A percentile compares a stretch with the other conserved stretches of the same genome.
Conservation (phyloP, 2,113 vertebrate species). For the Pelmatolapia mariae region DNA sequence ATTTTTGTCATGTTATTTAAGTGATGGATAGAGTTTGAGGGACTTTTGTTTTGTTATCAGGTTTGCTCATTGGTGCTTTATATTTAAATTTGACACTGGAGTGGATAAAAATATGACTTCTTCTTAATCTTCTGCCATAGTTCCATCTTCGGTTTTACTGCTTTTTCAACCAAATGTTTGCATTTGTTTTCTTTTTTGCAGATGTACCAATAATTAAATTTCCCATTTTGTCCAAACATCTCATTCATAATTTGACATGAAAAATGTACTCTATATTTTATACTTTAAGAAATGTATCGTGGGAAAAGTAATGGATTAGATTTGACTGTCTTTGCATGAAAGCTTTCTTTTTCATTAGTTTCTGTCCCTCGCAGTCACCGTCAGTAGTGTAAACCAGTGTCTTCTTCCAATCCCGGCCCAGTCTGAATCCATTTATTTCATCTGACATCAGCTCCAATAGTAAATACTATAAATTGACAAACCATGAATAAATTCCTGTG, state of each 20-base stretch:
- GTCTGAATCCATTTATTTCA: neutral
- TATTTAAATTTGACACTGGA: neutral
- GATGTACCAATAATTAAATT: neutral
- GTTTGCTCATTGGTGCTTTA: neutral
- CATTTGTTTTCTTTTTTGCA: neutral
- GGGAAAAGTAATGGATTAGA: neutral
- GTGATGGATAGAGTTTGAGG: neutral
- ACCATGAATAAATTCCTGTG: neutral
- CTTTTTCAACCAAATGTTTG: neutral
- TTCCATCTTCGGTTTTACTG: neutral
- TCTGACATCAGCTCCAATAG: neutral
- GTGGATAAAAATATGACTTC: neutral
- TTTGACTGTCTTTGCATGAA: neutral
- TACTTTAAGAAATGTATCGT: neutral
- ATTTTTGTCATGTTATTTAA: slow-evolving; percentile 41
- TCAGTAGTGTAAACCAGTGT: neutral
- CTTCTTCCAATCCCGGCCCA: neutral
- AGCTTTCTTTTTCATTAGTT: neutral
- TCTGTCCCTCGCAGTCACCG: neutral
- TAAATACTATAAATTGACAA: neutral
- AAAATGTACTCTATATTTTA: neutral
- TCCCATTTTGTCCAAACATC: neutral
- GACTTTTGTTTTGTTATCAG: neutral
- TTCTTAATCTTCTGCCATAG: neutral
- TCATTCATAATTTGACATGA: neutral